phyloP scores from a whole-genome alignment of 2,797 vertebrate genomes.

The Neostethus bicornis region DNA sequence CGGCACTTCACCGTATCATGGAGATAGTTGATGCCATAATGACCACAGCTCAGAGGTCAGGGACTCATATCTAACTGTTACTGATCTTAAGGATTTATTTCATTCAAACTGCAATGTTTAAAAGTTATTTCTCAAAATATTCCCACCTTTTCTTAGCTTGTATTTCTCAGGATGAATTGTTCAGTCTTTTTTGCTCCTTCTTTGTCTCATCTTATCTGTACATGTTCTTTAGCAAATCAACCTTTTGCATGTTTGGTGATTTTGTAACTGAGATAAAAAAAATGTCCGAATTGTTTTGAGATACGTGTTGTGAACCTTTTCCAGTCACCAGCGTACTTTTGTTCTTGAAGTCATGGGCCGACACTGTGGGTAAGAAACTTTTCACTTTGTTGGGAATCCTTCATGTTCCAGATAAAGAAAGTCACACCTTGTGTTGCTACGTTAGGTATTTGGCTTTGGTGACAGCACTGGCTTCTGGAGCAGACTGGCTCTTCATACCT shows the following conservation, averaged over 20 bases:
- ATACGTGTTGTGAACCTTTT: slow-evolving; percentile 2
- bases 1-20: slow-evolving; percentile 92
- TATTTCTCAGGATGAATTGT: slow-evolving; percentile 1
- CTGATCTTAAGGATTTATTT: slow-evolving; percentile 6
- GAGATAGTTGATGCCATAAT: slow-evolving; percentile 94
- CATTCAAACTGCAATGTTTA: slow-evolving; percentile 1
- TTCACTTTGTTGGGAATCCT: neutral
- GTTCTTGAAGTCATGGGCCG: slow-evolving; percentile 97
- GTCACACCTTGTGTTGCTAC: neutral
- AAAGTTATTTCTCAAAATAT: neutral
- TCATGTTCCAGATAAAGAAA: neutral
- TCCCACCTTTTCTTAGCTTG: neutral
- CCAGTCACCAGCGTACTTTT: slow-evolving; percentile 94
- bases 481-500: slow-evolving; percentile 96
- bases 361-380: slow-evolving; percentile 89
- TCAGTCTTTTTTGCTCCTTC: neutral
- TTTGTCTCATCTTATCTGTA: slow-evolving; percentile 22
- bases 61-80: neutral
- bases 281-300: neutral
- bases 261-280: neutral
- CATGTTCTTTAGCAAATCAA: slow-evolving; percentile 21
- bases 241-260: neutral
- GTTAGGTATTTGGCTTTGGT: slow-evolving; percentile 93
- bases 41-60: slow-evolving; percentile 92
- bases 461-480: slow-evolving; percentile 91